Conservation (phyloP, 2,888 invertebrate species). For the Charanyca ferruginea region DNA sequence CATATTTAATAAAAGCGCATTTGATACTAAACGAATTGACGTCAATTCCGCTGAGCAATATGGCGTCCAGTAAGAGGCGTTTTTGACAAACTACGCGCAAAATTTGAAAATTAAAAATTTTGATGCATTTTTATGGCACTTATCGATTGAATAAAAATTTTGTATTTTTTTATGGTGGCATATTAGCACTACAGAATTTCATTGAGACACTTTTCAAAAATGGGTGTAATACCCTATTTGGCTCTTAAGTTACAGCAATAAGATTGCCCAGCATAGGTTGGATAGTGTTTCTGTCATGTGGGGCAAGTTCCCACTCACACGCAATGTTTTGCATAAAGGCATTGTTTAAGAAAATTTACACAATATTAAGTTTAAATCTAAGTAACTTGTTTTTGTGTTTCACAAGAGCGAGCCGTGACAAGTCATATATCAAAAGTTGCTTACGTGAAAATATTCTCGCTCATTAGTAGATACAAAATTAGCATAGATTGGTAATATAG, state of each 20-base stretch:
- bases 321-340: constrained; percentile 76
- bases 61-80: too few relatives aligned
- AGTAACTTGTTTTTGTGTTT: constrained; percentile 43
- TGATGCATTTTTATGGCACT: too few relatives aligned
- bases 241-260: constrained; percentile 51
- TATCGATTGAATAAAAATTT: too few relatives aligned
- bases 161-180: too few relatives aligned
- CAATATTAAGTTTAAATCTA: constrained; percentile 60
- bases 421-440: constrained; percentile 44
- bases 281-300: constrained; percentile 45
- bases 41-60: too few relatives aligned
- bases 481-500: constrained; percentile 51
- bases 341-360: constrained; percentile 75
- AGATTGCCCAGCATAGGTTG: constrained; percentile 31
- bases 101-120: too few relatives aligned
- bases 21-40: too few relatives aligned
- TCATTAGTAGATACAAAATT: constrained; percentile 55
- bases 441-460: constrained; percentile 44
- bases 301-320: constrained; percentile 78
- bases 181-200: too few relatives aligned
- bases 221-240: too few relatives aligned
- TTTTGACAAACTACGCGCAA: too few relatives aligned
- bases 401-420: constrained; percentile 49
- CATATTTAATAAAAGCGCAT: too few relatives aligned
- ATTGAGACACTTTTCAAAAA: too few relatives aligned